phyloP scores from a whole-genome alignment of 2,797 vertebrate genomes.

The Ctenopoma multispine region DNA sequence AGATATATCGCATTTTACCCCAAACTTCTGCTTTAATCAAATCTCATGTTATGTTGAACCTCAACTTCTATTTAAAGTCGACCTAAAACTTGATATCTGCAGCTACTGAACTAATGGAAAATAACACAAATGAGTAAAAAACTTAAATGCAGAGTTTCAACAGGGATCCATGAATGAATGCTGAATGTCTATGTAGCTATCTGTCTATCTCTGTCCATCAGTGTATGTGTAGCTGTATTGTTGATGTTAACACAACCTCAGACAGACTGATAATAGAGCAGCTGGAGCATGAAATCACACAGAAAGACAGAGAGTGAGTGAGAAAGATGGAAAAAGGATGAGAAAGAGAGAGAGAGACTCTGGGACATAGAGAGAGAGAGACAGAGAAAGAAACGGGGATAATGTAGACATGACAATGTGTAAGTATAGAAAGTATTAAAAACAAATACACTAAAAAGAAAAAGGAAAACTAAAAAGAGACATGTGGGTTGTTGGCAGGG shows the following conservation, averaged over 20 bases:
- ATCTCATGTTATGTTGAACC: not conserved
- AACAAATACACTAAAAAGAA: conserved; percentile 8
- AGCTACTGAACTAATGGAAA: not conserved
- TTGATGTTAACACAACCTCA: conserved; percentile 78
- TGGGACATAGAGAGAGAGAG: not conserved
- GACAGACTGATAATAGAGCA: conserved; percentile 77
- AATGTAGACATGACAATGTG: conserved; percentile 25
- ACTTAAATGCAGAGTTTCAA: conserved; percentile 17
- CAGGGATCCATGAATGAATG: conserved; percentile 30
- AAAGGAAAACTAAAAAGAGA: conserved; percentile 25
- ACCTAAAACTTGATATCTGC: not conserved
- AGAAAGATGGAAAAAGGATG: conserved; percentile 2
- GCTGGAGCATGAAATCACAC: conserved; percentile 81
- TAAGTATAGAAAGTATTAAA: conserved; percentile 33
- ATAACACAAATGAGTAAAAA: not conserved
- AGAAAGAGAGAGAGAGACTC: conserved; percentile 5
- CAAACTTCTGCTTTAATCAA: not conserved
- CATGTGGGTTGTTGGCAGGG: conserved; percentile 45
- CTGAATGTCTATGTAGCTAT: conserved; percentile 20
- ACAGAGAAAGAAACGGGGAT: conserved; percentile 34
- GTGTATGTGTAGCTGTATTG: conserved; percentile 71
- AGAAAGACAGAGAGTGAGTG: conserved; percentile 57
- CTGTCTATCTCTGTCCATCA: conserved; percentile 51
- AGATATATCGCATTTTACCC: not conserved
- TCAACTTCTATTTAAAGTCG: not conserved